These are phyloP conservation scores for Nasonia longicornis DNA, from an alignment of 1,140 invertebrate species.

Conservation along the genomic window DNA sequence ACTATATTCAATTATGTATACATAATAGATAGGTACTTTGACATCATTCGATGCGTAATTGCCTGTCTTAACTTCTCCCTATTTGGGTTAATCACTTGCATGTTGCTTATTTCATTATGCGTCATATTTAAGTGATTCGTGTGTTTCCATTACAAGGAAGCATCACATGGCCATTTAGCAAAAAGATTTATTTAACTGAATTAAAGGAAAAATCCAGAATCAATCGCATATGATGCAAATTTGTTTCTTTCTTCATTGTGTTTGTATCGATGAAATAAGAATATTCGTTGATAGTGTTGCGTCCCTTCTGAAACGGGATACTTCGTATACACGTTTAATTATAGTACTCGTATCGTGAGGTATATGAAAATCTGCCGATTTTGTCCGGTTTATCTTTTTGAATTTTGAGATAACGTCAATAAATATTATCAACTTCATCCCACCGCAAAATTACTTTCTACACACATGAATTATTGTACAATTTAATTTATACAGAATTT, in stretches of 20 bases:
- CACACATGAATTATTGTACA: neutral
- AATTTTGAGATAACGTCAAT: neutral
- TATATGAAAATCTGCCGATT: conserved; percentile 27
- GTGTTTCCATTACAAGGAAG: neutral
- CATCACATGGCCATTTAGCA: neutral
- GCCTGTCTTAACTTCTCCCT: conserved; percentile 23
- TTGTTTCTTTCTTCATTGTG: conserved; percentile 7
- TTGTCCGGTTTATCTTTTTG: neutral
- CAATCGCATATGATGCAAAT: neutral
- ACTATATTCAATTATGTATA: conserved; percentile 45
- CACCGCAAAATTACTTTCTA: neutral
- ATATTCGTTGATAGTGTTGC: conserved; percentile 40
- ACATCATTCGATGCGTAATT: conserved; percentile 56
- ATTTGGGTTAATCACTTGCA: neutral
- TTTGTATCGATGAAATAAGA: conserved; percentile 28
- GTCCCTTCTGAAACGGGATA: neutral
- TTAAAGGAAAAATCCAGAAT: neutral
- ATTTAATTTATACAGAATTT: conserved; percentile 36
- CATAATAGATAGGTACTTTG: conserved; percentile 52
- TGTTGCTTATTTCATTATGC: neutral
- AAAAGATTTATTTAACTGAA: no score
- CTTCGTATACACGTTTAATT: conserved; percentile 22
- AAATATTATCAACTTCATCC: neutral
- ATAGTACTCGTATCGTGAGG: neutral
- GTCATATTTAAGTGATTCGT: neutral